Evolutionary conservation across 2,113 vertebrate genomes (phyloP).

Genomic region (Hyla sarda): DNA sequence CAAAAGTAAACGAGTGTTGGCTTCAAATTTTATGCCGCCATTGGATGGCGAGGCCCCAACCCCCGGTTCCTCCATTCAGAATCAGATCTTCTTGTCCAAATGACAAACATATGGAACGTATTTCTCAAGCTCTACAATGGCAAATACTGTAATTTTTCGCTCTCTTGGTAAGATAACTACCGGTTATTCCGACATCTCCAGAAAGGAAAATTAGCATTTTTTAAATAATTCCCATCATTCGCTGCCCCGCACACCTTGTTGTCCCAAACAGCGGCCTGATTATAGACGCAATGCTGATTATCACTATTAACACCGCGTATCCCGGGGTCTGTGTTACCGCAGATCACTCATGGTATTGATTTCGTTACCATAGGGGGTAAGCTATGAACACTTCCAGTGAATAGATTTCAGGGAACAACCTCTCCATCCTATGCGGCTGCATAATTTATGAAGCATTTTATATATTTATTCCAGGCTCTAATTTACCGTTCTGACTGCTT

Average conservation of each 20-base stretch:
- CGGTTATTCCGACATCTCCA: not conserved
- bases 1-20: no score
- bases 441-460: not conserved
- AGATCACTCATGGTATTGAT: not conserved
- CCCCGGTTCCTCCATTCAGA: not conserved
- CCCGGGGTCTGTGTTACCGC: not conserved
- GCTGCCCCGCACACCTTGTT: not conserved
- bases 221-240: not conserved
- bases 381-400: not conserved
- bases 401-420: not conserved
- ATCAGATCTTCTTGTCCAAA: not conserved
- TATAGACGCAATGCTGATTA: not conserved
- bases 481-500: not conserved
- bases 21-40: not conserved
- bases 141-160: not conserved
- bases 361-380: not conserved
- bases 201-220: not conserved
- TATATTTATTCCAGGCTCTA: slow-evolving; percentile 4
- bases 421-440: not conserved
- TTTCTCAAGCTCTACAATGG: not conserved
- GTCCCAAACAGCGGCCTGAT: not conserved
- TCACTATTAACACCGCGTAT: not conserved
- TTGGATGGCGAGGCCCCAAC: no score
- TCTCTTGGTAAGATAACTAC: not conserved
- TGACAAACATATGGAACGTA: not conserved